Base-by-base conservation (phyloP, 2,113 vertebrate genomes). In the Rhinichthys klamathensis region DNA sequence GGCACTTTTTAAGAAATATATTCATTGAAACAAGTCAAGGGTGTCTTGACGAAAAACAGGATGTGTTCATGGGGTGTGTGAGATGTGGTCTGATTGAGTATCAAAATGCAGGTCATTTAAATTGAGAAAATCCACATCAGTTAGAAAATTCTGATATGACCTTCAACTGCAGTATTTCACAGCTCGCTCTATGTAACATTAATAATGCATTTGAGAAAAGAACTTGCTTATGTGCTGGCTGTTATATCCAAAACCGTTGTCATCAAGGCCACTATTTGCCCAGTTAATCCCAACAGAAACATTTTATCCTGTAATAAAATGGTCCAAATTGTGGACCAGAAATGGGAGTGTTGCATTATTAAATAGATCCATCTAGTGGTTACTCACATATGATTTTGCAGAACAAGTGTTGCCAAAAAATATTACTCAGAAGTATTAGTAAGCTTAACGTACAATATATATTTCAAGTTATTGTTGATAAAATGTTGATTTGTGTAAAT, bases 1-100 rank as follows among this genome's bases (percentile, higher is more conserved):
- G 80, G 41, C 80, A 81, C 44, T 69, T 46, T 8, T 21, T 38
- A 63, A 46, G 51, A 78, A 58, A 78, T 35, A 56, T 77, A 80
- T 30, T 46, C 0, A 54, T 32, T 82, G 9, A 51, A 82, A 82
- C 38, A 18, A 67, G 25, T 51, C 58, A 80, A 21, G 78, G 78
- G 35, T 63, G 58, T 61, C 38, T 44, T 80, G 15, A 44, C 11
- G 35, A 46, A 80, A 25, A 80, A 63, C 38, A 65, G 38, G 38
- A 63, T 11, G 65, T 4, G 30, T 21, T 35, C 65, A 35, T 23
- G 23, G 5, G 5, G 23, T 15, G 6, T 46, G 70, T 25, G 70
- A 46, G 15, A 25, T 27, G 41, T 27, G 41, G 23, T 46, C 70
- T 46, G 13, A 49, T 27, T 27, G 38, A 44, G 15, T 67, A 67